phyloP scores from a whole-genome alignment of 2,113 vertebrate species.

The Calypte anna region DNA sequence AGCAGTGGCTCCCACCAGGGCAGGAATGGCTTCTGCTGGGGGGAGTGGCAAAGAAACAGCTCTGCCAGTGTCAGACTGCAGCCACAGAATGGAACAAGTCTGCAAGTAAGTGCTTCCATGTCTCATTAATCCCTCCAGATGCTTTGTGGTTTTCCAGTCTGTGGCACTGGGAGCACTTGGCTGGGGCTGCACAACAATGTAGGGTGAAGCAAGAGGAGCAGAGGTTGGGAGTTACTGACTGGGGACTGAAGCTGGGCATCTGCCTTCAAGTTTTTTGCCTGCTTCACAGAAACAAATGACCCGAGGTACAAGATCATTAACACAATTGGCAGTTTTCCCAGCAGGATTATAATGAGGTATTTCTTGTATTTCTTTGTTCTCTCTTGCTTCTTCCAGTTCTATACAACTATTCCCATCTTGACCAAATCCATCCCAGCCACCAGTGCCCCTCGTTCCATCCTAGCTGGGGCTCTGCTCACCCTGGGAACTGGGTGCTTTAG shows the following conservation, averaged over 20 bases:
- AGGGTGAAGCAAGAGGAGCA: neutral
- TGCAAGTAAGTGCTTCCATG: neutral
- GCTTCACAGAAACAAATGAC: neutral
- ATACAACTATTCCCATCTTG: neutral
- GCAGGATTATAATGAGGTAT: neutral
- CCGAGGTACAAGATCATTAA: neutral
- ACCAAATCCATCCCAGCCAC: neutral
- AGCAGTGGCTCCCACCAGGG: accelerated
- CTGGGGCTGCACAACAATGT: neutral
- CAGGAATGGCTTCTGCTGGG: neutral
- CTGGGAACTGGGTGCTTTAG: neutral
- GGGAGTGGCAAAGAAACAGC: neutral
- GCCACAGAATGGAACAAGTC: neutral
- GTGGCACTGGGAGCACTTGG: neutral
- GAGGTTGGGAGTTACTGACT: neutral
- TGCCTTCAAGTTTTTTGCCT: neutral
- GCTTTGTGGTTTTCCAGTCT: neutral
- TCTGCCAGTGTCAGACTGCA: neutral
- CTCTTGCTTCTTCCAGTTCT: neutral
- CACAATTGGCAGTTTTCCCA: accelerated
- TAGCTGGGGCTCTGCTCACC: accelerated
- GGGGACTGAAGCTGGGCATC: neutral
- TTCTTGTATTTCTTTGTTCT: neutral
- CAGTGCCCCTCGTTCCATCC: neutral
- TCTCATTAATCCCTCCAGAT: neutral